A percentile compares a stretch with the other conserved stretches of the same genome.
phyloP scores from a whole-genome alignment of 2,888 invertebrate genomes.

The Dermolepida albohirtum region DNA sequence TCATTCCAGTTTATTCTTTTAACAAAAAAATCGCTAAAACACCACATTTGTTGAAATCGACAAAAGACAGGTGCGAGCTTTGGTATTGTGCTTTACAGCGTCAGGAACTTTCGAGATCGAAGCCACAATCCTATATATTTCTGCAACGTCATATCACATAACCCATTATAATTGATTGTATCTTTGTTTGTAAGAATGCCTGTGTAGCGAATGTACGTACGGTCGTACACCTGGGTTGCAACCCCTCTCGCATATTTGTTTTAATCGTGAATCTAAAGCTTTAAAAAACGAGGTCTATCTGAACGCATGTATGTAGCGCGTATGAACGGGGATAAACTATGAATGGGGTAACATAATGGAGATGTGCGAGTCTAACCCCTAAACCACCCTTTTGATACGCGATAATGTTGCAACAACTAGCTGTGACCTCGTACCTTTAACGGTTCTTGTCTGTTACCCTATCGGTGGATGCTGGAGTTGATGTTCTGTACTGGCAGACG shows the following conservation, averaged over 20 bases:
- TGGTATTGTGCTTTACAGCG: not conserved
- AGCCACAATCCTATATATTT: conserved; percentile 10
- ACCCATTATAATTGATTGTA: conserved; percentile 64
- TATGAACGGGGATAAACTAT: conserved; percentile 63
- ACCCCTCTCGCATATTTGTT: conserved; percentile 62
- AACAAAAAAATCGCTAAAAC: not conserved
- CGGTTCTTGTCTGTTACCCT: conserved; percentile 51
- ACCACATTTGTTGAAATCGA: not conserved
- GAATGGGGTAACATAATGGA: conserved; percentile 65
- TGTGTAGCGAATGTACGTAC: conserved; percentile 58
- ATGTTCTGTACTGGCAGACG: too few relatives aligned
- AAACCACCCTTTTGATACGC: conserved; percentile 64
- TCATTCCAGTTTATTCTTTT: not conserved
- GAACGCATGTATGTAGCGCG: conserved; percentile 50
- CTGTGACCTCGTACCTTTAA: conserved; percentile 48
- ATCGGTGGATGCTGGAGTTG: conserved; percentile 11
- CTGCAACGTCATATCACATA: conserved; percentile 44
- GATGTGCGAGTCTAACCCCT: conserved; percentile 63
- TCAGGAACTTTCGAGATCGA: not conserved
- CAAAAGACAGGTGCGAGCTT: conserved; percentile 26
- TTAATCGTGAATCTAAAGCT: conserved; percentile 51
- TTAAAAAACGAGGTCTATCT: conserved; percentile 40
- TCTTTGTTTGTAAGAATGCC: conserved; percentile 63
- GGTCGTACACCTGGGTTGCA: conserved; percentile 60
- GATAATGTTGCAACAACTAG: conserved; percentile 62